Percentiles rank a stretch among this genome's conserved stretches.
Conservation (phyloP, 2,888 invertebrate genomes). For the Macrosiphum euphorbiae region DNA sequence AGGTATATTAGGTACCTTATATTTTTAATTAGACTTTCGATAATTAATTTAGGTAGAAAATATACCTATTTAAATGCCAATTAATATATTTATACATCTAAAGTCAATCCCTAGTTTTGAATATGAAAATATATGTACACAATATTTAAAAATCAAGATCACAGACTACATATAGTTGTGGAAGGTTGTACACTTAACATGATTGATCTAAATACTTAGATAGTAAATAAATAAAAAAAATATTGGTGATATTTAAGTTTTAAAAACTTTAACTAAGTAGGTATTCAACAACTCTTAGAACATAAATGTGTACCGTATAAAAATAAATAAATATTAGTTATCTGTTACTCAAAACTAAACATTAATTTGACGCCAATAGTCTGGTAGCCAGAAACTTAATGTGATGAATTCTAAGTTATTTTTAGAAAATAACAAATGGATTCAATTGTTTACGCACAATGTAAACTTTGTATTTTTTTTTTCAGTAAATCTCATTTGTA, state of each 20-base stretch:
- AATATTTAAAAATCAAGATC: not conserved
- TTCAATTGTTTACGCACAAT: conserved; percentile 5
- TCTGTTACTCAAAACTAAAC: conserved; percentile 14
- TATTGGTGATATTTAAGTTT: not conserved
- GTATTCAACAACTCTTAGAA: not conserved
- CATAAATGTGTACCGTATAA: not conserved
- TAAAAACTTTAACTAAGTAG: not conserved
- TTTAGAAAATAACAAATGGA: conserved; percentile 10
- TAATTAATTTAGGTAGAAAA: not conserved
- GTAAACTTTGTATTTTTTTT: not conserved
- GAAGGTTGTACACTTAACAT: not conserved
- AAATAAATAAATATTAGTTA: conserved; percentile 11
- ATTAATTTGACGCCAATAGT: conserved; percentile 10
- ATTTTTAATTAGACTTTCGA: not conserved
- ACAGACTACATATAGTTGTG: not conserved
- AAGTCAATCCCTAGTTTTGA: not conserved
- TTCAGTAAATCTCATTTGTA: not conserved
- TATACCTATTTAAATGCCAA: not conserved
- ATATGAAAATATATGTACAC: not conserved
- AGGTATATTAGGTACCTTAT: too few relatives aligned
- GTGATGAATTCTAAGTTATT: conserved; percentile 25
- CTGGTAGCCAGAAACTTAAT: conserved; percentile 16
- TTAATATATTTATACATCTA: not conserved
- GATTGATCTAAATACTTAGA: not conserved
- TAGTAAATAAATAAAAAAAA: not conserved